Evolutionary conservation across 2,797 vertebrate species (phyloP).

Genomic region (Alcedo quadribrachys): DNA sequence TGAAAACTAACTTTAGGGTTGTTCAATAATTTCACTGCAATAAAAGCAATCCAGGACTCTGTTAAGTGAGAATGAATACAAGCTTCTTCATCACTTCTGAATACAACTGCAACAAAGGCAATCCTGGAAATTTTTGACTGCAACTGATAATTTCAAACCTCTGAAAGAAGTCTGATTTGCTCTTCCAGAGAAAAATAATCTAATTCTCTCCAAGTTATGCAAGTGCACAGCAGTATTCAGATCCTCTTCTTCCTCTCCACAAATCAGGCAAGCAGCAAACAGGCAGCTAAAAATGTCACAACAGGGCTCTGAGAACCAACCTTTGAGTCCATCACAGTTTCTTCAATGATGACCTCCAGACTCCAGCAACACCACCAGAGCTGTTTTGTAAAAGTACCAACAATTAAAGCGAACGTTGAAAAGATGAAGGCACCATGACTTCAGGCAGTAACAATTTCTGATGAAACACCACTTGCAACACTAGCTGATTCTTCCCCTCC

Average conservation of each 20-base stretch:
- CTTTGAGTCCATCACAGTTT: neutral
- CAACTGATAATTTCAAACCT: neutral
- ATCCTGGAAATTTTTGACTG: neutral
- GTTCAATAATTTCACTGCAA: neutral
- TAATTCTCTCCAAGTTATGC: neutral
- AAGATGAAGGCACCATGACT: neutral
- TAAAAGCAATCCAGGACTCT: neutral
- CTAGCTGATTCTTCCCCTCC: neutral
- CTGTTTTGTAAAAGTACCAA: neutral
- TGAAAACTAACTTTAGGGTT: neutral
- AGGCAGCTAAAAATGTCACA: neutral
- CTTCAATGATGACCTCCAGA: neutral
- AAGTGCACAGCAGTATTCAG: neutral
- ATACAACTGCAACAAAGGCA: neutral
- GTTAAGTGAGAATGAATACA: neutral
- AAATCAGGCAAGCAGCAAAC: neutral
- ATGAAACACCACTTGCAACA: neutral
- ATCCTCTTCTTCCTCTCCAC: neutral
- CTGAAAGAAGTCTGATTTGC: slow-evolving; percentile 12
- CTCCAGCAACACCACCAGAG: neutral
- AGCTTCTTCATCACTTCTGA: neutral
- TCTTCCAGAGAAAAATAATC: neutral
- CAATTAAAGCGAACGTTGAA: neutral
- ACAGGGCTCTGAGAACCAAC: neutral
- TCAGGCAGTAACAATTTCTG: neutral